Base-by-base conservation (phyloP, 2,888 invertebrate species). In the Strigamia maritima region DNA sequence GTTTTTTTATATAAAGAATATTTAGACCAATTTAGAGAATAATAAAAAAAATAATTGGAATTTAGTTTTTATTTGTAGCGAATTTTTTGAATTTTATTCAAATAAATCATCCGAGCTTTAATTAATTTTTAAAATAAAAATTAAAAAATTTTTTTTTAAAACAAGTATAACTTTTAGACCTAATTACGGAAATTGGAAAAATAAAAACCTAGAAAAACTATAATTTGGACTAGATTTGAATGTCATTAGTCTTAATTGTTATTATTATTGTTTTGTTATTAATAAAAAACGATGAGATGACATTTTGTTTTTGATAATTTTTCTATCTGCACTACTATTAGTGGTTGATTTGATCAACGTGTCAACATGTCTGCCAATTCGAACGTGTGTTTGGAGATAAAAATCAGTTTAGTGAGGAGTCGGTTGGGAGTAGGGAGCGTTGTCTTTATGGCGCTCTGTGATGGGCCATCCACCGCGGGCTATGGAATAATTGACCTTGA, bases 361-460 rank as follows among this genome's bases (percentile, higher is more conserved):
- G 49, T 49, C 49, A 49, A 49, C 49, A 49, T 49, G 49, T 49
- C 49, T 49, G 49, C 49, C 49, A 49, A 49, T 49, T 19, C n/a
- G 19, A 49, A 49, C 49, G 49, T n/a, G 49, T 49, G 49, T 49
- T 40, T 49, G n/a, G 19, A 49, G 49, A 49, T 49, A 49, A 49
- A 49, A 49, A 49, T 49, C 49, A 49, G 49, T 49, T 31, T 49
- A 19, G 49, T 49, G n/a, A 16, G 49, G 19, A 49, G 49, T 19
- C n/a, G 19, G 16, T 49, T 49, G 49, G 49, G 49, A 12, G n/a
- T n/a, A 19, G 49, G 49, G 49, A 49, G 49, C 49, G 49, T 49
- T 49, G 49, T 49, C 49, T 49, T 49, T 49, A 49, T 49, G 49
- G 49, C 49, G 49, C n/a, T 49, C n/a, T n/a, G 49, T 49, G 49